Conservation (phyloP, 2,113 vertebrate species). For the Eudyptes chrysolophus region DNA sequence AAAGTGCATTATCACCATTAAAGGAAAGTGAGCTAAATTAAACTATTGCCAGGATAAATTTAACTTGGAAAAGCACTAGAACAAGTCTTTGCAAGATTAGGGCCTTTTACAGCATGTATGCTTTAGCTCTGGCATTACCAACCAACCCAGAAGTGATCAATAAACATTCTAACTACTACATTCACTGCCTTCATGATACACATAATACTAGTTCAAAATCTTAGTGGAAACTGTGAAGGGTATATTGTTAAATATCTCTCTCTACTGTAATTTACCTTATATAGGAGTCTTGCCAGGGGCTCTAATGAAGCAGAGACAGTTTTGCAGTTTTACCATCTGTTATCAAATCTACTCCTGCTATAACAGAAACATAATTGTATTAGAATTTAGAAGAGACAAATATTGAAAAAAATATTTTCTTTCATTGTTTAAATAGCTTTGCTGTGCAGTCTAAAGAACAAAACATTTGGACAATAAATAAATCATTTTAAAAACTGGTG, state of each 20-base stretch:
- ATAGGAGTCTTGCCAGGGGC: conserved; percentile 2
- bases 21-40: neutral
- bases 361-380: neutral
- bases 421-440: neutral
- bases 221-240: neutral
- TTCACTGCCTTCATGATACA: neutral
- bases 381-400: neutral
- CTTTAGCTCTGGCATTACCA: neutral
- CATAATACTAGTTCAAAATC: neutral
- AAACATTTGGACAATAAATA: neutral
- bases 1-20: neutral
- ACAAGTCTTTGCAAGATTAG: neutral
- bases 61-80: neutral
- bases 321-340: conserved; percentile 37
- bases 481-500: neutral
- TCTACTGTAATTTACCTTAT: neutral
- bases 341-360: neutral
- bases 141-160: neutral
- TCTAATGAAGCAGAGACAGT: conserved; percentile 30
- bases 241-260: conserved; percentile 4
- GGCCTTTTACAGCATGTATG: neutral
- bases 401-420: neutral
- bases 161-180: neutral
- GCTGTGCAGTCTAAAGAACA: neutral
- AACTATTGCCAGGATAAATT: neutral